Evolutionary conservation across 1,140 invertebrate species (phyloP).

Genomic region (Trichogramma pretiosum): DNA sequence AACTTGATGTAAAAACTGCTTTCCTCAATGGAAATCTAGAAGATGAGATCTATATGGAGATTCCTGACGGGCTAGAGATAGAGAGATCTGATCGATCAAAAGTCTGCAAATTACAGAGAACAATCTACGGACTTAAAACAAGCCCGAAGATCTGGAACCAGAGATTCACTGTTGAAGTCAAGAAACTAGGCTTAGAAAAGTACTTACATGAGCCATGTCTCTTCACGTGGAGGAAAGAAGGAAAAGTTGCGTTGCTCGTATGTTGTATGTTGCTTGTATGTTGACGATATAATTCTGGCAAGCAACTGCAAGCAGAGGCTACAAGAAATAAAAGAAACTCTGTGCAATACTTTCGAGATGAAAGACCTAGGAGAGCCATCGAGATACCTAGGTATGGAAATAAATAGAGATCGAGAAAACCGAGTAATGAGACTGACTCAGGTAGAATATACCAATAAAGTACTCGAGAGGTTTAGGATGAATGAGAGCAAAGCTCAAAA

Average conservation of each 20-base stretch:
- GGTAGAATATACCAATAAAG: slow-evolving; percentile 10
- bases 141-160: slow-evolving; percentile 15
- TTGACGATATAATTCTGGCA: slow-evolving; percentile 18
- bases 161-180: too few species aligned
- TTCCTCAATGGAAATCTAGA: neutral
- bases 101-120: slow-evolving; percentile 13
- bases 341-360: slow-evolving; percentile 13
- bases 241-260: slow-evolving; percentile 3
- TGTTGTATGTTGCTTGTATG: too few species aligned
- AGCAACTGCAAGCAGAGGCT: slow-evolving; percentile 12
- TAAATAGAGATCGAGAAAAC: slow-evolving; percentile 14
- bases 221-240: slow-evolving; percentile 15
- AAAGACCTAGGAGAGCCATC: slow-evolving; percentile 19
- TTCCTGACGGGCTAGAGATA: too few species aligned
- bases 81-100: too few species aligned
- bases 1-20: too few species aligned
- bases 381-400: slow-evolving; percentile 13
- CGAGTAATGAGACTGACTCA: slow-evolving; percentile 5
- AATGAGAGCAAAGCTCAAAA: slow-evolving; percentile 25
- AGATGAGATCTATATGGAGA: too few species aligned
- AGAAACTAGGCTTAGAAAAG: slow-evolving; percentile 16
- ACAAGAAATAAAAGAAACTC: slow-evolving; percentile 11
- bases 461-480: too few species aligned
- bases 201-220: slow-evolving; percentile 19
- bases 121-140: slow-evolving; percentile 13